phyloP scores from a whole-genome alignment of 2,113 vertebrate species.

The Epinephelus fuscoguttatus region DNA sequence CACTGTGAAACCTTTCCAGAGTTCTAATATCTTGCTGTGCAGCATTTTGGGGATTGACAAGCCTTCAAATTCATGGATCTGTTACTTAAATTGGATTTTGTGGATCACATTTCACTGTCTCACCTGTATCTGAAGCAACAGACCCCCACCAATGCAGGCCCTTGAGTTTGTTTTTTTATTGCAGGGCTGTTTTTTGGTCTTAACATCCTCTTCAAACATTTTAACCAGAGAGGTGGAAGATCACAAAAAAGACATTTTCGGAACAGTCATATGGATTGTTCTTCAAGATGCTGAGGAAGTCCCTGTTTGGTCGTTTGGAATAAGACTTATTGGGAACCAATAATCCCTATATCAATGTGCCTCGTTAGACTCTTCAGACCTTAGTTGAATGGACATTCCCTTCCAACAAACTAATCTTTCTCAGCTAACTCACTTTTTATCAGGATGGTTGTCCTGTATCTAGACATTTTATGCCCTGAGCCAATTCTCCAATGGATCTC shows the following conservation, averaged over 20 bases:
- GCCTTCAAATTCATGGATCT: not conserved
- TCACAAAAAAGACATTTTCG: not conserved
- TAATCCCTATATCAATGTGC: not conserved
- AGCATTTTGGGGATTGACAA: not conserved
- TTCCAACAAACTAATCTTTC: slow-evolving; percentile 9
- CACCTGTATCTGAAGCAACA: not conserved
- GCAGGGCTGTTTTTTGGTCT: not conserved
- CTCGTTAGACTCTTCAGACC: not conserved
- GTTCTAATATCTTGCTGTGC: not conserved
- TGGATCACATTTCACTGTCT: not conserved
- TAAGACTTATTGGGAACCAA: not conserved
- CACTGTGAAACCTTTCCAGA: not conserved
- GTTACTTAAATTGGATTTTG: not conserved
- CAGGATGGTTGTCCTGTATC: not conserved
- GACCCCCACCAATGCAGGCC: not conserved
- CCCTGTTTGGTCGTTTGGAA: not conserved
- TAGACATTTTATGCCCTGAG: slow-evolving; percentile 9
- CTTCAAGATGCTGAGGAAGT: not conserved
- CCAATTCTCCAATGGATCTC: slow-evolving; percentile 24
- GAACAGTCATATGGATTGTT: not conserved
- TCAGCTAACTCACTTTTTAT: slow-evolving; percentile 1
- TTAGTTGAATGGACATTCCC: not conserved
- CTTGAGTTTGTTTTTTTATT: too few species aligned
- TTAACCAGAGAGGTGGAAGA: not conserved
- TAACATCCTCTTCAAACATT: not conserved